Conservation (phyloP, 2,888 invertebrate genomes). For the Aleiodes leptofemur region DNA sequence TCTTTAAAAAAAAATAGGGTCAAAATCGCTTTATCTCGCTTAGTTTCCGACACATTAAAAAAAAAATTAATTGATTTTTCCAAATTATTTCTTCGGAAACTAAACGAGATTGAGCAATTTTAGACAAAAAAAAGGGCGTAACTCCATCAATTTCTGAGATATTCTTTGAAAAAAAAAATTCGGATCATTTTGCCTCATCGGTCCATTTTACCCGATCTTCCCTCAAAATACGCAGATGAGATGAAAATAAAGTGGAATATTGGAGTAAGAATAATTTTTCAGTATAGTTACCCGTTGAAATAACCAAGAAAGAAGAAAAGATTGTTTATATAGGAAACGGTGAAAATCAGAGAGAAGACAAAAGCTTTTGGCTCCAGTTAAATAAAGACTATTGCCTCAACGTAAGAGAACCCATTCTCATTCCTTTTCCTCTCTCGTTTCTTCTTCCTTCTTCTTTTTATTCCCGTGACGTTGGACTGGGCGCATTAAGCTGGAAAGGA, state of each 20-base stretch:
- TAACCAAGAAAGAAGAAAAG: slow-evolving; percentile 38
- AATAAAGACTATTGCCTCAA: slow-evolving; percentile 49
- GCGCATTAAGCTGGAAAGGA: slow-evolving; percentile 15
- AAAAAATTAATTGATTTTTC: too few species aligned
- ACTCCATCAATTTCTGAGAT: too few species aligned
- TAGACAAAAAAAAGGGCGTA: too few species aligned
- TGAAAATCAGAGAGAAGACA: slow-evolving; percentile 45
- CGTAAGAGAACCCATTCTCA: slow-evolving; percentile 9
- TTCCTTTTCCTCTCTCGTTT: too few species aligned
- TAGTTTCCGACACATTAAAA: too few species aligned
- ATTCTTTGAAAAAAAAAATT: background rate
- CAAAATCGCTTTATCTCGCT: too few species aligned
- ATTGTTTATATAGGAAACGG: slow-evolving; percentile 46
- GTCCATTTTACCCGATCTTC: background rate
- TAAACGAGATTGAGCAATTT: too few species aligned
- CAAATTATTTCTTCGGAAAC: too few species aligned
- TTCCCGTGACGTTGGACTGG: slow-evolving; percentile 8
- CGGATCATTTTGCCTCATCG: too few species aligned
- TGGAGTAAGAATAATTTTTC: slow-evolving; percentile 42
- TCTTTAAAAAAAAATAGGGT: too few species aligned
- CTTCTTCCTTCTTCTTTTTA: background rate
- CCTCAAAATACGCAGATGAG: slow-evolving; percentile 2
- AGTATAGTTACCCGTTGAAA: slow-evolving; percentile 39
- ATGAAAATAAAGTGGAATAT: slow-evolving; percentile 22
- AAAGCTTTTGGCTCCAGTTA: slow-evolving; percentile 39